phyloP scores from a whole-genome alignment of 2,797 vertebrate species.

The Erethizon dorsatum region DNA sequence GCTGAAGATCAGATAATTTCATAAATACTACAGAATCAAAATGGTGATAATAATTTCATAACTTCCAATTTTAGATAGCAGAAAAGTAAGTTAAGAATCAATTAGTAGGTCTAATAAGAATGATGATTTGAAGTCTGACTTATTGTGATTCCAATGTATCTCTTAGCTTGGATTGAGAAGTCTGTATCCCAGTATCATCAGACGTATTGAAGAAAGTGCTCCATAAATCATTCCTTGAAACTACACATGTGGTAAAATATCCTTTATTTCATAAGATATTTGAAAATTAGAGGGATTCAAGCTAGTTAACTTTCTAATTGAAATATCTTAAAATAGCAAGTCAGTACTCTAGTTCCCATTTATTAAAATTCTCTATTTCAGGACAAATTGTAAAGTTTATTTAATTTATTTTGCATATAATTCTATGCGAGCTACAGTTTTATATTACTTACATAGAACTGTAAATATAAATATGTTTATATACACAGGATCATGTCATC shows the following conservation, averaged over 20 bases:
- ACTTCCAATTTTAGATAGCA: neutral
- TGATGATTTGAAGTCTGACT: neutral
- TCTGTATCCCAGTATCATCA: neutral
- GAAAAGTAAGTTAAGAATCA: neutral
- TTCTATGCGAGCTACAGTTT: neutral
- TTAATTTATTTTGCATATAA: neutral
- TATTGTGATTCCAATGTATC: neutral
- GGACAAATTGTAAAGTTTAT: neutral
- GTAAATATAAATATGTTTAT: neutral
- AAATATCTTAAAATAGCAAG: neutral
- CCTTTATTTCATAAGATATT: neutral
- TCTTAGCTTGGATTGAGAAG: neutral
- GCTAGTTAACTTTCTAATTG: neutral
- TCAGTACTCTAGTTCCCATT: neutral
- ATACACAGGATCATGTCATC: neutral
- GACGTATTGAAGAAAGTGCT: neutral
- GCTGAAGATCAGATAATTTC: neutral
- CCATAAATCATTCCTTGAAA: neutral
- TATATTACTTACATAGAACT: neutral
- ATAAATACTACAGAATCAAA: neutral
- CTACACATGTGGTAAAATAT: neutral
- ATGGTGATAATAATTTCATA: neutral
- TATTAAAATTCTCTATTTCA: neutral
- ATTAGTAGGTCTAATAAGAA: neutral
- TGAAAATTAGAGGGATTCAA: too few species aligned